Evolutionary conservation across 2,888 invertebrate genomes (phyloP), one percentile per base, ranked within the genome.

Genomic region (Macrosoma leucophasiata): DNA sequence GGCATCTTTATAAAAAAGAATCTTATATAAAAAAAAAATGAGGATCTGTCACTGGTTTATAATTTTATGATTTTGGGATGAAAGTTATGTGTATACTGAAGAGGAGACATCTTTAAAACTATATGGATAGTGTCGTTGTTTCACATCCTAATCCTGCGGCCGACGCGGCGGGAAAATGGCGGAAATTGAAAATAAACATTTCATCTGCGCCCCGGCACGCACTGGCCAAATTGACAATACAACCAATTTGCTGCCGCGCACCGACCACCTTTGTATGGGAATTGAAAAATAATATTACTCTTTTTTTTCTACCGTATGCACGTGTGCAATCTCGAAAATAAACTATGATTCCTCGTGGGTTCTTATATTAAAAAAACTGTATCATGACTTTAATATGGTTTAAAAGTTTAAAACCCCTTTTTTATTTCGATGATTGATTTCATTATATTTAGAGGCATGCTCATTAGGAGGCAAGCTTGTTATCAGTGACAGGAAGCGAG

Each of bases 151-250:
- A 81, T 82, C 78, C 77, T 61, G 71, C 58, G 66, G 68, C 72
- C 65, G 70, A 55, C 64, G 72, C 67, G 69, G 67, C 63, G 63
- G 72, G 75, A 72, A 79, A 84, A 78, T 73, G 78, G 65, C 72
- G 78, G 78, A 81, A 82, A 84, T 84, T 82, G 84, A 84, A 84
- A 82, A 84, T 81, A 84, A 84, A 84, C 84, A 84, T 82, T 82
- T 72, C 75, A 74, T 78, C 78, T 76, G 75, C 75, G 72, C 74
- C 61, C 68, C 69, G 68, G 77, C 78, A 81, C 82, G 82, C 84
- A 84, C 82, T 82, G 82, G 73, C 81, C 82, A 79, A 84, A 82
- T 81, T 82, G 81, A 82, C 82, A 82, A 84, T 84, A 82, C 82
- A 79, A 78, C 81, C 82, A 84, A 82, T 82, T 82, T 82, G 74